Percentiles rank a stretch among this genome's conserved stretches.
Conservation (phyloP, 30 jellyfish, hydroid and myxozoan species). For the Turritopsis dohrnii region DNA sequence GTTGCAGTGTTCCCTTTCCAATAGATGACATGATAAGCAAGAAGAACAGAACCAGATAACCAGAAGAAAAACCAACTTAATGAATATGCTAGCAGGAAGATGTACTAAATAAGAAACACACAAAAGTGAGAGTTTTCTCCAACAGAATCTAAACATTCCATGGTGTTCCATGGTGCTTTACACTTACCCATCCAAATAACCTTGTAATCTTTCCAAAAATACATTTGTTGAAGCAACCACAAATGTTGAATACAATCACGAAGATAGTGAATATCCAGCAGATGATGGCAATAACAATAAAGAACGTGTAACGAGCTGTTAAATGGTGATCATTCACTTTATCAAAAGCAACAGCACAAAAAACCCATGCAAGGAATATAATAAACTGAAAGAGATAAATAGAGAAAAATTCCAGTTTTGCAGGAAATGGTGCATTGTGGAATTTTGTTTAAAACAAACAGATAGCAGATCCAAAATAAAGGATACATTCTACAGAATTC, state of each 20-base stretch:
- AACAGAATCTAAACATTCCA: not conserved
- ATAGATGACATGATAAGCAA: conserved; percentile 42
- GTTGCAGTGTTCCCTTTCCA: conserved; percentile 90
- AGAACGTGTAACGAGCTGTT: conserved; percentile 68
- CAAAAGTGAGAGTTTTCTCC: not conserved
- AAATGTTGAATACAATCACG: conserved; percentile 57
- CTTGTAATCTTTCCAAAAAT: conserved; percentile 42
- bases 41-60: conserved; percentile 66
- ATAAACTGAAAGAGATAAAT: conserved; percentile 47
- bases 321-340: conserved; percentile 34
- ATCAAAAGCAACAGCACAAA: conserved; percentile 66
- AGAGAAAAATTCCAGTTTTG: no score
- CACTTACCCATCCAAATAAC: conserved; percentile 87
- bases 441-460: no score
- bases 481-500: no score
- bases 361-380: conserved; percentile 73
- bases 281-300: conserved; percentile 66
- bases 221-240: conserved; percentile 77
- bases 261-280: conserved; percentile 62
- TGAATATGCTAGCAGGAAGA: conserved; percentile 77
- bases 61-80: conserved; percentile 86
- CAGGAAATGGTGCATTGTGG: no score
- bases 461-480: no score
- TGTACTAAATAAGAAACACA: conserved; percentile 50
- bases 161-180: not conserved